Evolutionary conservation across 1,140 invertebrate species (phyloP).

Genomic region (Diploscapter pachys): DNA sequence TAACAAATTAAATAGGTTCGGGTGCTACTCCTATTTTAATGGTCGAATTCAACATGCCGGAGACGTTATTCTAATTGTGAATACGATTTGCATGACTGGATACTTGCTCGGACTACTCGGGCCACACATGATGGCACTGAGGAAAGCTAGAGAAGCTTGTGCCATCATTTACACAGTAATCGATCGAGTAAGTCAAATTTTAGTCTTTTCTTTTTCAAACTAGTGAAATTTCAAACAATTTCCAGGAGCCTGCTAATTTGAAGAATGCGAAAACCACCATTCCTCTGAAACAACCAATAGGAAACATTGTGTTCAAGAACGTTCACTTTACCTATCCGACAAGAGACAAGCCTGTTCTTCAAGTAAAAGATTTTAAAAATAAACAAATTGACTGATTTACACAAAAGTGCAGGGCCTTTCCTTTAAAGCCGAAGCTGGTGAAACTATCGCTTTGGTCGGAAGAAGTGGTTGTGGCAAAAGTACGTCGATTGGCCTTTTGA

Average conservation of each 20-base stretch:
- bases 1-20: conserved; percentile 61
- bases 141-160: conserved; percentile 37
- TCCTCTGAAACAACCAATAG: conserved; percentile 55
- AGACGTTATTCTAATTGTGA: conserved; percentile 40
- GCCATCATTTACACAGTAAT: conserved; percentile 43
- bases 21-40: conserved; percentile 30
- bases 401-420: conserved; percentile 69
- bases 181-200: conserved; percentile 45
- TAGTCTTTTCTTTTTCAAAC: background rate
- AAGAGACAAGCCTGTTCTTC: conserved; percentile 37
- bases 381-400: conserved; percentile 9
- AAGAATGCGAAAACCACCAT: conserved; percentile 50
- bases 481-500: conserved; percentile 29
- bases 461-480: conserved; percentile 42
- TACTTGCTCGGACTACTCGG: conserved; percentile 45
- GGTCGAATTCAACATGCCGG: conserved; percentile 37
- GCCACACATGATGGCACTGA: conserved; percentile 46
- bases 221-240: background rate
- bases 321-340: conserved; percentile 44
- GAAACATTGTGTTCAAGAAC: conserved; percentile 40
- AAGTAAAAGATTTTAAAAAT: conserved; percentile 20
- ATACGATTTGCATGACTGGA: conserved; percentile 33
- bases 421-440: conserved; percentile 81
- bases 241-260: background rate
- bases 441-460: conserved; percentile 82